Base-by-base conservation (phyloP, 2,113 vertebrate species). In the Perca fluviatilis region DNA sequence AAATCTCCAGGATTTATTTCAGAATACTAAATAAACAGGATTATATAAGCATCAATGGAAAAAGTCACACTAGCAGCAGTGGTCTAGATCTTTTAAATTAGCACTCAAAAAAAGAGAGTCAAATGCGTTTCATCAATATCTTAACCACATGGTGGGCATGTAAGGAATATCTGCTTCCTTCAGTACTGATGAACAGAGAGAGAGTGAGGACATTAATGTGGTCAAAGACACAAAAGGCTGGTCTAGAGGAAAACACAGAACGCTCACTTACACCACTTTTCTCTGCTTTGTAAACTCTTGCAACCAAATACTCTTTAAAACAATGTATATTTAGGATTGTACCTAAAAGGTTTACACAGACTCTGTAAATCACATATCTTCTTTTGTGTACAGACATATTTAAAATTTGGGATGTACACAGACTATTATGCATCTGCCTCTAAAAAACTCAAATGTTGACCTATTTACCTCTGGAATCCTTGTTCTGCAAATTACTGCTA, bases 381-480 rank as follows among this genome's bases (percentile, higher is more conserved):
- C 33, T 23, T 23, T 14, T 65, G 23, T 66, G 23, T 49, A 27
- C 3, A 25, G 15, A 50, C 10, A 11, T 19, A 40, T 21, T 47
- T 47, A 16, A 49, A 18, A 14, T 25, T 10, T 47, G 47, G 43
- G 23, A 30, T 49, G 16, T 8, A 9, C 3, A 25, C 54, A 21
- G 69, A 61, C 67, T 36, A 4, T n/a, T 30, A 10, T 23, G 13
- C 25, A 50, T 51, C 47, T 36, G 6, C 25, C 14, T 63, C 23
- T 8, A 56, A 57, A 67, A 33, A 25, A 40, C 16, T 23, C 4
- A 40, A 53, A 49, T 57, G 40, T 7, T 47, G 51, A 66, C 51
- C 74, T 68, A 2, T 60, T 82, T 14, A 62, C 67, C 56, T 62
- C 58, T 49, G 23, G 15, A 71, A 71, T 56, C 66, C 54, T 63